Evolutionary conservation across 1,140 invertebrate genomes (phyloP).

Genomic region (Stegodyphus mimosarum): DNA sequence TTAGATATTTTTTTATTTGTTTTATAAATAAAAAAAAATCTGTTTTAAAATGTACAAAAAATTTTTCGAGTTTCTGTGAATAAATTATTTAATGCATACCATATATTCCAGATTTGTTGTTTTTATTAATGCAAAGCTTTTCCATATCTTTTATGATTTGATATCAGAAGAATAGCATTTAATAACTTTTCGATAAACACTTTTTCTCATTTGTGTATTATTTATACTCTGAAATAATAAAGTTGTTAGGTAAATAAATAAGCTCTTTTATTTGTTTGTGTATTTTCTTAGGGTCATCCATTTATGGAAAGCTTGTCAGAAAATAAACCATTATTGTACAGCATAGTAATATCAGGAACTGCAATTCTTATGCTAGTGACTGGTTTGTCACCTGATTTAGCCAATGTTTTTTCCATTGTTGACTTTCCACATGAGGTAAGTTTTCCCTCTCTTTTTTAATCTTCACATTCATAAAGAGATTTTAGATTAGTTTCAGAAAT

Average conservation of each 20-base stretch:
- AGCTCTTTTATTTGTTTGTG: neutral
- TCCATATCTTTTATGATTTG: too few species aligned
- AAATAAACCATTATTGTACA: constrained; percentile 93
- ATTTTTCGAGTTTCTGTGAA: too few species aligned
- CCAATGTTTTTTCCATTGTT: constrained; percentile 87
- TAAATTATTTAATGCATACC: too few species aligned
- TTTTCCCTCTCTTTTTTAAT: constrained; percentile 57
- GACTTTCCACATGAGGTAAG: constrained; percentile 86
- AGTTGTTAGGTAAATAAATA: neutral
- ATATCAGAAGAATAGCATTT: too few species aligned
- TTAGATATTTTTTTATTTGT: too few species aligned
- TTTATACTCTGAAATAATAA: too few species aligned
- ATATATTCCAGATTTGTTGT: too few species aligned
- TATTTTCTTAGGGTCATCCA: constrained; percentile 84
- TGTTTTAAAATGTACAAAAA: too few species aligned
- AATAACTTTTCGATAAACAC: too few species aligned
- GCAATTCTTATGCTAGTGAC: constrained; percentile 81
- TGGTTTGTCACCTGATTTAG: constrained; percentile 81
- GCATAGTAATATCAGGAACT: constrained; percentile 79
- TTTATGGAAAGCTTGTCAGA: constrained; percentile 97
- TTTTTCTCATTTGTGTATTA: too few species aligned
- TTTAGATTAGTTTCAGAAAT: neutral
- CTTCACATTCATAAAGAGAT: neutral
- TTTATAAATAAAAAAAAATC: too few species aligned
- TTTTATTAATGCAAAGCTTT: too few species aligned